phyloP scores from a whole-genome alignment of 2,797 vertebrate species.

The Pagetopsis macropterus region DNA sequence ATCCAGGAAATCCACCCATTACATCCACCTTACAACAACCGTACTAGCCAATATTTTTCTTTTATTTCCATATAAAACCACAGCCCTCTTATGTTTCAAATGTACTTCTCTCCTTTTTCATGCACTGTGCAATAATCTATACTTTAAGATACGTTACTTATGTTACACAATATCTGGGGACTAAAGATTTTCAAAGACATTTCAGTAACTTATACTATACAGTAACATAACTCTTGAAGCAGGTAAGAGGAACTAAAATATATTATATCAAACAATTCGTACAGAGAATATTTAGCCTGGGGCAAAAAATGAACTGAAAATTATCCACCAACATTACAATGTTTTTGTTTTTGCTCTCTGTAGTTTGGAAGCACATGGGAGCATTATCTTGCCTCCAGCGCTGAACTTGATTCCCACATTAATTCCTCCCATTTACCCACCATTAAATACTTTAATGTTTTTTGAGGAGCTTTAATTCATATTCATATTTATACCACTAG shows the following conservation, averaged over 20 bases:
- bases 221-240: neutral
- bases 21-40: neutral
- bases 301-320: no score
- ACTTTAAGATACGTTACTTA: neutral
- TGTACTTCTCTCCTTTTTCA: conserved; percentile 1
- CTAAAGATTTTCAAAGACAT: neutral
- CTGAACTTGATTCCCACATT: no score
- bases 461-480: no score
- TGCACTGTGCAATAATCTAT: neutral
- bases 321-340: no score
- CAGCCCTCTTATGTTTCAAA: neutral
- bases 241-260: neutral
- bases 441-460: no score
- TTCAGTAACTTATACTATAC: neutral
- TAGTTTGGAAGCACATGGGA: no score
- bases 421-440: no score
- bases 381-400: no score
- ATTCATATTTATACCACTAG: neutral
- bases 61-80: neutral
- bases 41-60: neutral
- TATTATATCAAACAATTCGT: neutral
- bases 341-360: no score
- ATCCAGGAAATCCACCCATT: neutral
- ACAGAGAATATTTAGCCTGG: no score
- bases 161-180: neutral